Evolutionary conservation across 2,888 invertebrate species (phyloP).

Genomic region (Cryptosula pallasiana): DNA sequence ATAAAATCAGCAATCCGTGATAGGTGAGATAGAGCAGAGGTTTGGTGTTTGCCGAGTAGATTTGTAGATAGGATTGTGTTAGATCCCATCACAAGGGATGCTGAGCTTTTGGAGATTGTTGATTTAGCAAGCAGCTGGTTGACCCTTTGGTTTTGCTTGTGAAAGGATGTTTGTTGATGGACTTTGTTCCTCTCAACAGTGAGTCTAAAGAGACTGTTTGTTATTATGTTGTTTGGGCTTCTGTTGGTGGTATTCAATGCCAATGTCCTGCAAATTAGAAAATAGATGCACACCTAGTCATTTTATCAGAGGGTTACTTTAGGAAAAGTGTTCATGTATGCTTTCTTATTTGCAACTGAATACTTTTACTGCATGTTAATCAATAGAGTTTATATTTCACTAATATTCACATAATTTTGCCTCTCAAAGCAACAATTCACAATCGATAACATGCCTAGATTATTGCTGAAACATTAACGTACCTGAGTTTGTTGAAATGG

Average conservation of each 20-base stretch:
- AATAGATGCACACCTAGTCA: too few relatives aligned
- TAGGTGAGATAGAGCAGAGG: not conserved
- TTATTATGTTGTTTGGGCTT: not conserved
- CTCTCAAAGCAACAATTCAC: too few relatives aligned
- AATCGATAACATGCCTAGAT: too few relatives aligned
- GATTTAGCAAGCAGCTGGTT: not conserved
- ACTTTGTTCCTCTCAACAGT: not conserved
- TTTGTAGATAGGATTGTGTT: not conserved
- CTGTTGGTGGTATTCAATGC: not conserved
- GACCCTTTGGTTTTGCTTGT: not conserved
- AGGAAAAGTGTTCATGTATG: too few relatives aligned
- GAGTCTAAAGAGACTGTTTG: not conserved
- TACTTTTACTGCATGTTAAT: too few relatives aligned
- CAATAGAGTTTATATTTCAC: too few relatives aligned
- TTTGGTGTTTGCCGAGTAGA: not conserved
- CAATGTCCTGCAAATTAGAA: not conserved
- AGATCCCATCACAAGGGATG: not conserved
- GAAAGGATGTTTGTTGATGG: not conserved
- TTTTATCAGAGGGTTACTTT: too few relatives aligned
- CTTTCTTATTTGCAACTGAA: too few relatives aligned
- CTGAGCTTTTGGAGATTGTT: not conserved
- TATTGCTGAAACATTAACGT: not conserved
- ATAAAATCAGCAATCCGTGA: not conserved
- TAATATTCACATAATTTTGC: too few relatives aligned
- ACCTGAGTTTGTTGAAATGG: slow-evolving; percentile 6